Evolutionary conservation across 2,113 vertebrate species (phyloP).

Genomic region (Chrysemys picta): DNA sequence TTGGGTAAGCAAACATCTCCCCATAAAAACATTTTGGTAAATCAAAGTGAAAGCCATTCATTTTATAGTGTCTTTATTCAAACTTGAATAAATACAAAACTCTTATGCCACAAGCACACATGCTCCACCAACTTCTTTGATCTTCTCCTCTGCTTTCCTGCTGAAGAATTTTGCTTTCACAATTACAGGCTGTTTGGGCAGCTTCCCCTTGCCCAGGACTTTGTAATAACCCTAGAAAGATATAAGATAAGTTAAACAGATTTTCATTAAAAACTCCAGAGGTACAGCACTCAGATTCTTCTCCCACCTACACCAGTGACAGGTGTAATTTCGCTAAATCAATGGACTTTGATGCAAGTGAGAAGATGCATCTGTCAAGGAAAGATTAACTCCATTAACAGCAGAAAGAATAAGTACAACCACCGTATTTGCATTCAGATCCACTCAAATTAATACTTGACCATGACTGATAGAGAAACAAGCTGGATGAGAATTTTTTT

Average conservation of each 20-base stretch:
- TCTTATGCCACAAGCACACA: constrained; percentile 89
- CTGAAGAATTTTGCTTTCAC: constrained; percentile 97
- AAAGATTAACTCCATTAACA: background rate
- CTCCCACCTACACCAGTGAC: background rate
- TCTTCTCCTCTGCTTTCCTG: constrained; percentile 91
- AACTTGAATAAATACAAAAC: constrained; percentile 41
- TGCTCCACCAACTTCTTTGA: constrained; percentile 91
- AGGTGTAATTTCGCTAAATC: background rate
- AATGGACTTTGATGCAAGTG: fast-evolving
- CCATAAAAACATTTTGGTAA: background rate
- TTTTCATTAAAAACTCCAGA: background rate
- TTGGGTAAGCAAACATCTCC: fast-evolving
- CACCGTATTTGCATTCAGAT: background rate
- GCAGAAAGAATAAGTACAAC: background rate
- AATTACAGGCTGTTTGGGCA: constrained; percentile 92
- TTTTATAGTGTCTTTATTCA: constrained; percentile 58
- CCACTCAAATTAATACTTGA: background rate
- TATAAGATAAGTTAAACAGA: background rate
- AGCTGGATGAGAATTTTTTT: background rate
- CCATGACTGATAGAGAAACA: background rate
- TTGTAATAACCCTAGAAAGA: constrained; percentile 89
- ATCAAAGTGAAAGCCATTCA: background rate
- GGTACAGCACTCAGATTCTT: background rate
- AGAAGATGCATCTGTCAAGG: background rate
- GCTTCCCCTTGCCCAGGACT: constrained; percentile 91